Base-by-base conservation (phyloP, 2,797 vertebrate genomes). In the Gila robusta region DNA sequence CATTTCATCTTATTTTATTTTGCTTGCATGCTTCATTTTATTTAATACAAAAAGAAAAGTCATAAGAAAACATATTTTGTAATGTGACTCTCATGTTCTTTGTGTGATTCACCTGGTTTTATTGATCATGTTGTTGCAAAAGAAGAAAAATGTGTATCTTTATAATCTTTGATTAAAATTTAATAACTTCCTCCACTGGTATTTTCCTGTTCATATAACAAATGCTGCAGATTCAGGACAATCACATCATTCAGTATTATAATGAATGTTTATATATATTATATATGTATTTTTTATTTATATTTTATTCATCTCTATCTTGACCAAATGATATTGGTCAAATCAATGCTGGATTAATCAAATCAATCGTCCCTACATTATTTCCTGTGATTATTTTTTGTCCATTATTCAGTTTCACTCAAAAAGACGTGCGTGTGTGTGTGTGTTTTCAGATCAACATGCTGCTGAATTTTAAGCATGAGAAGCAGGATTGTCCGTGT, bases 391-490 rank as follows among this genome's bases (percentile, higher is more conserved):
- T 10, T 44, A 35, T 35, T 44, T 44, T 44, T 44, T 11, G 4
- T 5, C 5, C 6, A 39, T 39, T 44, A 41, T 44, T 44, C 41
- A 44, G 10, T 44, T 44, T 44, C 41, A 44, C 41, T 44, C 3
- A 10, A 44, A 41, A 44, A 44, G 41, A 44, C 11, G 6, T 2
- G 39, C 21, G 14, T 37, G 1, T 35, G 32, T 41, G 0, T 86
- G 26, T 41, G 17, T 79, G 59, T 23, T 54, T 83, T 28, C 93
- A 99, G 98, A 99, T 99, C 89, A 99, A 99, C 89, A 99, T 97
- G 97, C 95, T 99, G 89, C 94, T 99, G 92, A 97, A 97, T 92
- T 99, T 99, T 84, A 99, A 98, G 91, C 96, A 97, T 87, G 97
- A 97, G 83, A 99, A 98, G 94, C 97, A 93, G 90, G 98, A 98